Percentiles rank a stretch among this genome's conserved stretches.
Evolutionary conservation across 2,113 vertebrate genomes (phyloP).

Genomic region (Engystomops pustulosus): DNA sequence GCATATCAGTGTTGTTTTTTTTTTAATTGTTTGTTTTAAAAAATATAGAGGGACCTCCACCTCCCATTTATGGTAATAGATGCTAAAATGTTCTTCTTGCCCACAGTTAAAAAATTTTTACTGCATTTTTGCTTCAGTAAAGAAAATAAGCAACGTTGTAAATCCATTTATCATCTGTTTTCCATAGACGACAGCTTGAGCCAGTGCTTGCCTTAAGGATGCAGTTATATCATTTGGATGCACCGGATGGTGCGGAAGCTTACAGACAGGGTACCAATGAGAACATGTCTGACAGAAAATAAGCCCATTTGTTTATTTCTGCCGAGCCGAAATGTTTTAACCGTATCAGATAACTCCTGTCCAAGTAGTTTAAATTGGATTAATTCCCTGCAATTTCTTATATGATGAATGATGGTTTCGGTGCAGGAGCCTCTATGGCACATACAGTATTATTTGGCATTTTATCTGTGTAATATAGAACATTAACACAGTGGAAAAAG

Average conservation of each 20-base stretch:
- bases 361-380: not conserved
- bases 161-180: constrained; percentile 21
- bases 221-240: not conserved
- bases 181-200: not conserved
- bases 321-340: not conserved
- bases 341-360: not conserved
- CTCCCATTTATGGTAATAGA: not conserved
- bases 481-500: not conserved
- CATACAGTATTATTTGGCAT: not conserved
- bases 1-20: not conserved
- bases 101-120: not conserved
- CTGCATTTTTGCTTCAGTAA: not conserved
- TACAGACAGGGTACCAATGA: constrained; percentile 2
- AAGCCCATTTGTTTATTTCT: not conserved
- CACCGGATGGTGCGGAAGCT: not conserved
- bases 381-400: constrained; percentile 2
- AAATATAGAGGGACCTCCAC: not conserved
- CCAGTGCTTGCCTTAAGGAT: not conserved
- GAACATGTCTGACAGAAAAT: not conserved
- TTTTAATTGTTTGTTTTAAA: not conserved
- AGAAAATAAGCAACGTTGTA: not conserved
- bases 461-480: not conserved
- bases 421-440: not conserved
- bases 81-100: not conserved
- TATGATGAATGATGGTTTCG: not conserved